These are phyloP conservation scores for Microctenopoma stevenorrisi DNA, from an alignment of 2,797 vertebrate genomes.

Conservation along the genomic window DNA sequence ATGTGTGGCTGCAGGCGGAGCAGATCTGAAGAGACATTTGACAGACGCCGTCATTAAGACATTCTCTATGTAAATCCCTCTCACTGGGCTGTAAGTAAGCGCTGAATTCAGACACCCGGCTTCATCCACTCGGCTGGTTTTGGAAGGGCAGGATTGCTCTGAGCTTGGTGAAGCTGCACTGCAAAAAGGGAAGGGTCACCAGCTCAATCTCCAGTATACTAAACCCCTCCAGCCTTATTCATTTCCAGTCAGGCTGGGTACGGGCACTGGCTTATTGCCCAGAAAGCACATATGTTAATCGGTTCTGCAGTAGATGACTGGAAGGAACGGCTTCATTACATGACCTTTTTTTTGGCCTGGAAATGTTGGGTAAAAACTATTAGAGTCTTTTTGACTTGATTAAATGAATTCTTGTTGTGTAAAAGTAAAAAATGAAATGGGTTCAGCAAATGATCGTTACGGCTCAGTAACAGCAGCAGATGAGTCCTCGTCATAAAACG, in stretches of 20 bases:
- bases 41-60: constrained; percentile 20
- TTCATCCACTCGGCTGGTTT: background rate
- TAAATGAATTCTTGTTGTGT: too few relatives aligned
- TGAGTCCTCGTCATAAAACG: too few relatives aligned
- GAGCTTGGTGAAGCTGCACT: background rate
- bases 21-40: background rate
- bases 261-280: background rate
- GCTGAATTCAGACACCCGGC: constrained; percentile 4
- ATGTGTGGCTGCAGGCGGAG: constrained; percentile 15
- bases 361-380: background rate
- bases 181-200: background rate
- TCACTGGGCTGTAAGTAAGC: background rate
- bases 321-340: background rate
- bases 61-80: constrained; percentile 33
- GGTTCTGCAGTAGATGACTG: background rate
- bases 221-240: constrained; percentile 6
- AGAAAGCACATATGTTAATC: constrained; percentile 5
- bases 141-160: background rate
- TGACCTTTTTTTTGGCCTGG: background rate
- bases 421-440: too few relatives aligned
- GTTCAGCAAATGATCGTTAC: too few relatives aligned
- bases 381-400: background rate
- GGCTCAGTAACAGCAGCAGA: too few relatives aligned
- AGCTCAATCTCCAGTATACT: constrained; percentile 3
- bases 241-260: background rate